Evolutionary conservation across 2,797 vertebrate genomes (phyloP), one percentile per base, ranked within the genome.

Genomic region (Borostomias antarcticus): DNA sequence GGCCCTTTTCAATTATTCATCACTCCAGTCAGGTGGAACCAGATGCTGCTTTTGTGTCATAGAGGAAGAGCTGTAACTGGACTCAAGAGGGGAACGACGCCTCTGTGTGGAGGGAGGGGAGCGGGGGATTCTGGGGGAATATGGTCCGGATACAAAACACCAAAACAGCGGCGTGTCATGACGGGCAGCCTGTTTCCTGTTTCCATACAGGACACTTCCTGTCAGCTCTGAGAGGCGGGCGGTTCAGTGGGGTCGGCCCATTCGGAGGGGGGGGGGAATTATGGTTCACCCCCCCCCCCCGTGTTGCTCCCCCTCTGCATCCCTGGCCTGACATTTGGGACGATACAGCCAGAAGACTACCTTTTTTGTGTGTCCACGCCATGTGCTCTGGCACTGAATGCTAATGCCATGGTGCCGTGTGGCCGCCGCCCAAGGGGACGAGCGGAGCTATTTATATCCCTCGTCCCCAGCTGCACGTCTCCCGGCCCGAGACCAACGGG

Each of bases 1-100:
- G 76, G 70, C 47, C 89, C 82, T 52, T 56, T 84, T 94, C 64
- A 96, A 89, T 96, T 93, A 98, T 98, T 96, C 88, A 96, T 93
- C 79, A 72, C 50, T 80, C 65, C 78, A 78, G 90, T 78, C 79
- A 91, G 86, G 89, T 89, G 84, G 78, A 89, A 85, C 80, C 82
- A 82, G 88, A 89, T 85, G 85, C 81, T 71, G 84, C 86, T 89
- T 92, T 90, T 90, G 90, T 93, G 91, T 88, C 90, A 84, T 84
- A 82, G 82, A 90, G 88, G 82, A 58, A 81, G 87, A 81, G 75
- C 73, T 73, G 94, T 90, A 94, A 95, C 90, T 90, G 79, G 86
- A 94, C 82, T 89, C 83, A 70, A 80, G 84, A 76, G 70, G 67
- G 72, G 78, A 66, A 57, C 65, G 80, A 56, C 66, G 9, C 69